A percentile compares a stretch with the other conserved stretches of the same genome.
Conservation (phyloP, 2,888 invertebrate genomes). For the Ormyrus rosae region DNA sequence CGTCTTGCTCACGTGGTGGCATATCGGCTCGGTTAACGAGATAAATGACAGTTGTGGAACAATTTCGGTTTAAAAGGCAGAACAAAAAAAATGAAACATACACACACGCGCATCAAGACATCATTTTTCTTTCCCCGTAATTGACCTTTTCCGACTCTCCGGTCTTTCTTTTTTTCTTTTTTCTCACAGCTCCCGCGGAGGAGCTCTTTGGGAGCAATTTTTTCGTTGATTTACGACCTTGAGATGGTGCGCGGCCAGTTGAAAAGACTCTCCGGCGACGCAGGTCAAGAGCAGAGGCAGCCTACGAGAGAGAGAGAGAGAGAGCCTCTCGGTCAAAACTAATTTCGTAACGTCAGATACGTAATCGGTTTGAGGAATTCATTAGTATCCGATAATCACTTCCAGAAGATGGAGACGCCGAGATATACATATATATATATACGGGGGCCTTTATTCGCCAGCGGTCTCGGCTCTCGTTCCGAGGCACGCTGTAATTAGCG, state of each 20-base stretch:
- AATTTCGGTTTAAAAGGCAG: not conserved
- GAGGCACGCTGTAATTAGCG: too few species aligned
- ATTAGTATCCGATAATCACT: slow-evolving; percentile 66
- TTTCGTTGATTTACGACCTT: slow-evolving; percentile 69
- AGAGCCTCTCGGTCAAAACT: slow-evolving; percentile 61
- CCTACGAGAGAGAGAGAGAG: not conserved
- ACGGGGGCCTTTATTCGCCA: not conserved
- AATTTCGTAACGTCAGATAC: slow-evolving; percentile 69
- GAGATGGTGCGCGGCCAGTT: slow-evolving; percentile 60
- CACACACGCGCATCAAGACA: not conserved
- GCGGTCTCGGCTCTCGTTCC: not conserved
- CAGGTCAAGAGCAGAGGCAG: slow-evolving; percentile 56
- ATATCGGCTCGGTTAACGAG: too few species aligned
- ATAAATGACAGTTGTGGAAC: too few species aligned
- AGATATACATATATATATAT: too few species aligned
- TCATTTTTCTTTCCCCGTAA: slow-evolving; percentile 48
- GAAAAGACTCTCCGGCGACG: slow-evolving; percentile 60
- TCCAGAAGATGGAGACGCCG: slow-evolving; percentile 67
- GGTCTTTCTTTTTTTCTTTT: not conserved
- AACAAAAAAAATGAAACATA: not conserved
- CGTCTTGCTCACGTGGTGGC: too few species aligned
- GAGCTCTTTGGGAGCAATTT: slow-evolving; percentile 58
- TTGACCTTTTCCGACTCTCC: slow-evolving; percentile 28
- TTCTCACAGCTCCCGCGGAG: not conserved
- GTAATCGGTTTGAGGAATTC: slow-evolving; percentile 67